These are phyloP conservation scores for Ailurus styani DNA, from an alignment of 2,113 vertebrate species.

Conservation along the genomic window DNA sequence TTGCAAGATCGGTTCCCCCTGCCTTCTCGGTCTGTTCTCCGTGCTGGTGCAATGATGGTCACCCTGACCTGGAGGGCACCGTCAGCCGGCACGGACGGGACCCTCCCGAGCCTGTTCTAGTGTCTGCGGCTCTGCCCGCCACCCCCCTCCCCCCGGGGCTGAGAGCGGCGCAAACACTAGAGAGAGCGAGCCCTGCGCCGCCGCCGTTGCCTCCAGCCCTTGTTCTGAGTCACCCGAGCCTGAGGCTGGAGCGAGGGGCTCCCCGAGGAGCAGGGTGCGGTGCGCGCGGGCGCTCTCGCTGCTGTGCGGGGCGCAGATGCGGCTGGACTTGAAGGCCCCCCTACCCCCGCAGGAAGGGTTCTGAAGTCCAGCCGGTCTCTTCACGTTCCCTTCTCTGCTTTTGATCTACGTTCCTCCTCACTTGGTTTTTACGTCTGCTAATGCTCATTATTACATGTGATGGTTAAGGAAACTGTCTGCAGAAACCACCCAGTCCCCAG, in stretches of 20 bases:
- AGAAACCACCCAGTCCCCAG: rapidly evolving
- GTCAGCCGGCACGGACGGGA: rapidly evolving
- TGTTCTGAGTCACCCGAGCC: too few relatives aligned
- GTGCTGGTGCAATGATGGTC: rapidly evolving
- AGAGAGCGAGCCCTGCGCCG: background rate
- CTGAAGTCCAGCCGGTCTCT: background rate
- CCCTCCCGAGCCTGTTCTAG: background rate
- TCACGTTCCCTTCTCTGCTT: background rate
- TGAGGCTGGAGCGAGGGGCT: rapidly evolving
- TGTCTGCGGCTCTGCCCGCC: background rate
- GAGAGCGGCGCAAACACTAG: rapidly evolving
- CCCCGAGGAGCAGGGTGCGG: background rate
- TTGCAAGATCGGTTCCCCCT: background rate
- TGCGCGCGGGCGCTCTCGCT: background rate
- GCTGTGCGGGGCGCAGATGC: too few relatives aligned
- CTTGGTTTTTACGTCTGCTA: background rate
- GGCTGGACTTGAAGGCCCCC: background rate
- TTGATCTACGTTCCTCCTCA: background rate
- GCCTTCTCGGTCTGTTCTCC: rapidly evolving
- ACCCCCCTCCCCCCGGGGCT: too few relatives aligned
- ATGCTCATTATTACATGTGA: background rate
- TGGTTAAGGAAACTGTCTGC: background rate
- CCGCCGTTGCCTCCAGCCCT: rapidly evolving
- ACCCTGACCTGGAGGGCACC: rapidly evolving
- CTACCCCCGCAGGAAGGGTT: background rate